These are phyloP conservation scores for Oceanodroma leucorhoa DNA, from an alignment of 2,797 vertebrate genomes.

Conservation along the genomic window DNA sequence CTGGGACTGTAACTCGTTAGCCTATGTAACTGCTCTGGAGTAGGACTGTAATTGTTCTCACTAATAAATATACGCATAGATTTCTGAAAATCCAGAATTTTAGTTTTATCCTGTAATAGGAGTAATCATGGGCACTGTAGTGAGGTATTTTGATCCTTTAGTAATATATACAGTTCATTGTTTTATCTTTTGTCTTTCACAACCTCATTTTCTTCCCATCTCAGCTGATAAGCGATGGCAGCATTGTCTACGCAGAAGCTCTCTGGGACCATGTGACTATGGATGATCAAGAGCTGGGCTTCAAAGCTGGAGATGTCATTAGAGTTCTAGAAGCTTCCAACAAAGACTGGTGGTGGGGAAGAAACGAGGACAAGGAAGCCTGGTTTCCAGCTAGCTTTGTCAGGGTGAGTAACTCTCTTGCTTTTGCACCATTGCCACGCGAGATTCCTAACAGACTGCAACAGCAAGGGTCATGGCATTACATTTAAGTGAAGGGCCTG, in stretches of 20 bases:
- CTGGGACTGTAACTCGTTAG: not conserved
- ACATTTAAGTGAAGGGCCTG: not conserved
- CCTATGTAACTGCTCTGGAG: not conserved
- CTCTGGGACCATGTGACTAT: constrained; percentile 99
- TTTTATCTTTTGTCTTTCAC: not conserved
- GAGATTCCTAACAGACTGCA: not conserved
- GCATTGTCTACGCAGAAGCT: constrained; percentile 90
- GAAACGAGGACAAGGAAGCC: constrained; percentile 87
- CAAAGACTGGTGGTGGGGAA: constrained; percentile 99
- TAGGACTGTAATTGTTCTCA: not conserved
- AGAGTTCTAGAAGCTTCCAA: constrained; percentile 91
- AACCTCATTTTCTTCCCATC: not conserved
- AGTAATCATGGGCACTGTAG: not conserved
- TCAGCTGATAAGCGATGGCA: constrained; percentile 90
- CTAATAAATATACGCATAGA: not conserved
- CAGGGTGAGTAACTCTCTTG: constrained; percentile 83
- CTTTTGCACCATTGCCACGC: not conserved
- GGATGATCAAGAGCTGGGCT: constrained; percentile 97
- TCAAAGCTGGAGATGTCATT: constrained; percentile 97
- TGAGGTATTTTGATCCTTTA: not conserved
- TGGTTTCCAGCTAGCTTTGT: constrained; percentile 99
- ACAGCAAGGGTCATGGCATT: not conserved
- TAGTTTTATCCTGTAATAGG: not conserved
- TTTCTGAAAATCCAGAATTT: not conserved
- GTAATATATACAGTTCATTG: not conserved